Evolutionary conservation across 2,797 vertebrate genomes (phyloP).

Genomic region (Enteromius argenteus): DNA sequence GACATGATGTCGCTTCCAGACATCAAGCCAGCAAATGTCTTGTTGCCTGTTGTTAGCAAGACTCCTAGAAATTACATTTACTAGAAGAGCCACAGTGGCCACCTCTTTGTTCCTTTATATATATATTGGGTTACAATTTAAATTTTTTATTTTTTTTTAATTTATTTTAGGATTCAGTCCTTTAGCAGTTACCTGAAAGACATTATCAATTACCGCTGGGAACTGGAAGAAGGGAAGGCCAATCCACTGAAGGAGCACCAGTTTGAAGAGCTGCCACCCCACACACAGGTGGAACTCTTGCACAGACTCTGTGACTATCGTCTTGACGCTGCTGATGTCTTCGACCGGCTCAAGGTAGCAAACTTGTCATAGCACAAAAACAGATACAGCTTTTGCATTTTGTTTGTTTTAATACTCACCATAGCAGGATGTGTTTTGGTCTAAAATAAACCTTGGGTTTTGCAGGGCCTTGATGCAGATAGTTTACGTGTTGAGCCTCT

Average conservation of each 20-base stretch:
- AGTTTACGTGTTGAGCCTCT: constrained; percentile 95
- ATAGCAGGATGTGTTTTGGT: not conserved
- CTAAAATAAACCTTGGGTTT: not conserved
- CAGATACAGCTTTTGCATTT: not conserved
- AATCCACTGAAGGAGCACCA: constrained; percentile 88
- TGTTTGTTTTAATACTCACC: not conserved
- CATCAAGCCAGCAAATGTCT: not conserved
- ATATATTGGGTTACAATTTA: too few relatives aligned
- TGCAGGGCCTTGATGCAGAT: constrained; percentile 92
- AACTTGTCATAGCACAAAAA: not conserved
- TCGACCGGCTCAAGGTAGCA: constrained; percentile 94
- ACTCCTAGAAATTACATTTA: not conserved
- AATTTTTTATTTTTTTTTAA: not conserved
- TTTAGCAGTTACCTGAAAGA: constrained; percentile 95
- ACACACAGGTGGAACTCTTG: constrained; percentile 91
- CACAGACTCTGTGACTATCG: constrained; percentile 97
- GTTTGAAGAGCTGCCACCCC: constrained; percentile 88
- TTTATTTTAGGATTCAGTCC: constrained; percentile 82
- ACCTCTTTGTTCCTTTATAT: not conserved
- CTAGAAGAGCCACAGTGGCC: not conserved
- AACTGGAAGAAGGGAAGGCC: constrained; percentile 95
- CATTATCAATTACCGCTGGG: constrained; percentile 98
- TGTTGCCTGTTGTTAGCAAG: not conserved
- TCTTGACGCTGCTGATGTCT: constrained; percentile 95
- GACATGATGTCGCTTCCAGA: not conserved